Conservation (phyloP, 2,113 vertebrate genomes). For the Artemisiospiza belli region DNA sequence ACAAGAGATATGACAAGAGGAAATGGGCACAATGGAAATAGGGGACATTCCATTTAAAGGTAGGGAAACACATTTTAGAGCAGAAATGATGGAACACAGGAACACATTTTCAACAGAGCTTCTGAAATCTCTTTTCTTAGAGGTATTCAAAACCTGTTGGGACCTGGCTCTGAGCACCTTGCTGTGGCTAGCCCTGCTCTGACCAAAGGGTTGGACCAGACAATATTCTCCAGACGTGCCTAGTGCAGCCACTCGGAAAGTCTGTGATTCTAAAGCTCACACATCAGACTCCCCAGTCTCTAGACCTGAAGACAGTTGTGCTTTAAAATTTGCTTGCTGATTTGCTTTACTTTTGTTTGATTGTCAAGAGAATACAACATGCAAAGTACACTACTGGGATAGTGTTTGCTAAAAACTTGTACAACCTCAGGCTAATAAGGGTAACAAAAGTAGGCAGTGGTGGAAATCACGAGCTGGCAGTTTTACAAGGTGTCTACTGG, state of each 20-base stretch:
- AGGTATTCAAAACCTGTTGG: neutral
- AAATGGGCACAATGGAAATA: neutral
- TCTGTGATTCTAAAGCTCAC: neutral
- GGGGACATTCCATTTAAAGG: neutral
- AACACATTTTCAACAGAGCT: neutral
- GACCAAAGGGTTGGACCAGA: neutral
- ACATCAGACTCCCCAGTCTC: neutral
- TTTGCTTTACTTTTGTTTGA: neutral
- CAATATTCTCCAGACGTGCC: neutral
- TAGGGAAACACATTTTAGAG: neutral
- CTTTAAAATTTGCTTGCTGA: neutral
- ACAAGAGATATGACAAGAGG: neutral
- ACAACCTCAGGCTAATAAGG: neutral
- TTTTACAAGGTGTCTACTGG: neutral
- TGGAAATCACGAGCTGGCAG: neutral
- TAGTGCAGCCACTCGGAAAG: neutral
- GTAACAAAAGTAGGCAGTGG: neutral
- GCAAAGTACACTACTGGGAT: neutral
- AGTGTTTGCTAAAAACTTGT: neutral
- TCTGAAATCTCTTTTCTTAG: neutral
- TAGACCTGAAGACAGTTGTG: neutral
- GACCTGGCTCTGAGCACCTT: too few species aligned
- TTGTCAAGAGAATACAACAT: neutral
- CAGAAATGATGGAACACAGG: neutral
- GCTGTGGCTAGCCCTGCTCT: neutral